Conservation (phyloP, 1,140 invertebrate species). For the Vanessa atalanta region DNA sequence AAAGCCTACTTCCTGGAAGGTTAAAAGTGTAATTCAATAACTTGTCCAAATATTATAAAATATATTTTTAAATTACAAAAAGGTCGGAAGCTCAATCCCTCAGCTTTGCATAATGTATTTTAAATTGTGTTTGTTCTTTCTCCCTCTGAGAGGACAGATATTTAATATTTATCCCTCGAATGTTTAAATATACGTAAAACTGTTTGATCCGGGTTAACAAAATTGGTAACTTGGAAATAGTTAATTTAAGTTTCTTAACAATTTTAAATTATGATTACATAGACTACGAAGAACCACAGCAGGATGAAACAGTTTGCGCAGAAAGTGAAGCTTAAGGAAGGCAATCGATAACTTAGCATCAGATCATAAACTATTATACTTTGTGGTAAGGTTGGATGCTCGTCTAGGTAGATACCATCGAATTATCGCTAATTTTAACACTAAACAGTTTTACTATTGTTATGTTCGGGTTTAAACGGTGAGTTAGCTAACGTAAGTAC, state of each 20-base stretch:
- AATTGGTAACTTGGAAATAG: neutral
- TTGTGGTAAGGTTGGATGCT: too few species aligned
- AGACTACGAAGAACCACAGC: too few species aligned
- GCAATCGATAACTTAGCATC: too few species aligned
- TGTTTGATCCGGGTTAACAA: neutral
- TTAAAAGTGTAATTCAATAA: neutral
- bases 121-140: constrained; percentile 10
- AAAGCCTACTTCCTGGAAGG: neutral
- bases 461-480: too few species aligned
- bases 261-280: too few species aligned
- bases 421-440: too few species aligned
- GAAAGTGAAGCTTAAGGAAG: too few species aligned
- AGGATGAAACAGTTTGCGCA: too few species aligned
- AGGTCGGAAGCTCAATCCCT: neutral
- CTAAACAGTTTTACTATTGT: too few species aligned
- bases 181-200: neutral
- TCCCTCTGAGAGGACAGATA: neutral
- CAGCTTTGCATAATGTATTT: constrained; percentile 4
- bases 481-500: too few species aligned
- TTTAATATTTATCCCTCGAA: neutral
- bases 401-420: too few species aligned
- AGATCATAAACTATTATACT: too few species aligned
- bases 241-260: neutral
- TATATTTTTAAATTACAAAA: neutral
- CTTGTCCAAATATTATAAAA: neutral